These are phyloP conservation scores for Drosophila mercatorum DNA, from an alignment of 2,888 invertebrate species.

Conservation along the genomic window DNA sequence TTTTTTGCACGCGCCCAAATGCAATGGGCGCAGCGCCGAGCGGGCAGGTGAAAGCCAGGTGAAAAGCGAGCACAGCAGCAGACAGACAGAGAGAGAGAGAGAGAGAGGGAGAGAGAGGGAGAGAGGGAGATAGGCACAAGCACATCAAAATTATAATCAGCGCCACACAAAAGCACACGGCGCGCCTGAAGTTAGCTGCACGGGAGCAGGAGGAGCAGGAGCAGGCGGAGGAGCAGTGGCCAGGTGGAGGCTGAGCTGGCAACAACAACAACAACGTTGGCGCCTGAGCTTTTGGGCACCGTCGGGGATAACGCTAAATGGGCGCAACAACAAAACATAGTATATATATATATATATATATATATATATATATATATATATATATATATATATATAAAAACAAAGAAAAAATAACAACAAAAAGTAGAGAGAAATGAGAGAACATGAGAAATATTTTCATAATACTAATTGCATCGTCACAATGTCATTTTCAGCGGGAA, in stretches of 20 bases:
- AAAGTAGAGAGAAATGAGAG: constrained; percentile 32
- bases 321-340: constrained; percentile 32
- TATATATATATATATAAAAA: constrained; percentile 23
- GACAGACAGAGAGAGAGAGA: constrained; percentile 17
- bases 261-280: constrained; percentile 47
- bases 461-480: constrained; percentile 85
- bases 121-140: constrained; percentile 35
- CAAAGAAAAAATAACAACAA: constrained; percentile 16
- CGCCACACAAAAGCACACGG: constrained; percentile 79
- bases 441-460: constrained; percentile 82
- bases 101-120: constrained; percentile 21
- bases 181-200: constrained; percentile 59
- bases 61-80: constrained; percentile 19
- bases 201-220: neutral
- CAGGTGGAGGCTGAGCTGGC: neutral
- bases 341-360: neutral
- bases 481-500: constrained; percentile 80
- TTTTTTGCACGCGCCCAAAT: constrained; percentile 76
- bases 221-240: neutral
- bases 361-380: too few relatives aligned
- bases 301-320: constrained; percentile 49
- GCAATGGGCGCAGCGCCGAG: constrained; percentile 42
- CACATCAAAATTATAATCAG: constrained; percentile 78
- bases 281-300: constrained; percentile 48
- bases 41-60: constrained; percentile 29